Evolutionary conservation across 2,888 invertebrate species (phyloP).

Genomic region (Hydriomena furcata): DNA sequence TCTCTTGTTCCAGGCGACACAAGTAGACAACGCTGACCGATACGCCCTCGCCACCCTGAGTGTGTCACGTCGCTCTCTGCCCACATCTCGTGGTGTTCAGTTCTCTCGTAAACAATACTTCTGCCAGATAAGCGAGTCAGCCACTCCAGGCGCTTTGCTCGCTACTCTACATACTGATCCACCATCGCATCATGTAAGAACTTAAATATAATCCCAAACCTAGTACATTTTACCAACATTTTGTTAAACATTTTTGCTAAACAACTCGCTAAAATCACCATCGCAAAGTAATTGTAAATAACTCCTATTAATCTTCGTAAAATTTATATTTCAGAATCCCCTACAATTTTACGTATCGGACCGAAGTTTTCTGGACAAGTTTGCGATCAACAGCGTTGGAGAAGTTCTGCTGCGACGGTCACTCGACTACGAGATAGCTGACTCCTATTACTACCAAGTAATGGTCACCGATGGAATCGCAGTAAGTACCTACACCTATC

Average conservation of each 20-base stretch:
- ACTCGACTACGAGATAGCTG: constrained; percentile 90
- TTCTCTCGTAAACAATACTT: constrained; percentile 89
- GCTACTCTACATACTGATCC: constrained; percentile 86
- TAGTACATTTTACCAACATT: too few species aligned
- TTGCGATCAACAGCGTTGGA: constrained; percentile 90
- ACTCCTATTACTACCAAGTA: constrained; percentile 89
- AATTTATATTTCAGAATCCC: constrained; percentile 67
- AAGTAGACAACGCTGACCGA: constrained; percentile 93
- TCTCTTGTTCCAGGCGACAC: constrained; percentile 84
- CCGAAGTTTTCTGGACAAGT: constrained; percentile 88
- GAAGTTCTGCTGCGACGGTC: constrained; percentile 89
- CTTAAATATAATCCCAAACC: too few species aligned
- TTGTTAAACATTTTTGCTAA: too few species aligned
- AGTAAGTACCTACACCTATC: constrained; percentile 66
- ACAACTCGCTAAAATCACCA: too few species aligned
- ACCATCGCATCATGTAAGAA: constrained; percentile 27
- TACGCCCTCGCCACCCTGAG: constrained; percentile 93
- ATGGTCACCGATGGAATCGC: constrained; percentile 91
- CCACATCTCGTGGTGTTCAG: too few species aligned
- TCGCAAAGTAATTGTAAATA: too few species aligned
- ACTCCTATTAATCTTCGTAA: not conserved
- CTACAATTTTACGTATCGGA: constrained; percentile 91
- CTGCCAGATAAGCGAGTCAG: constrained; percentile 89
- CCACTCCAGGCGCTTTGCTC: constrained; percentile 88
- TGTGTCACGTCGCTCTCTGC: too few species aligned